Percentiles rank a stretch among this genome's conserved stretches.
Evolutionary conservation across 2,888 invertebrate genomes (phyloP).

Genomic region (Sialis lutaria): DNA sequence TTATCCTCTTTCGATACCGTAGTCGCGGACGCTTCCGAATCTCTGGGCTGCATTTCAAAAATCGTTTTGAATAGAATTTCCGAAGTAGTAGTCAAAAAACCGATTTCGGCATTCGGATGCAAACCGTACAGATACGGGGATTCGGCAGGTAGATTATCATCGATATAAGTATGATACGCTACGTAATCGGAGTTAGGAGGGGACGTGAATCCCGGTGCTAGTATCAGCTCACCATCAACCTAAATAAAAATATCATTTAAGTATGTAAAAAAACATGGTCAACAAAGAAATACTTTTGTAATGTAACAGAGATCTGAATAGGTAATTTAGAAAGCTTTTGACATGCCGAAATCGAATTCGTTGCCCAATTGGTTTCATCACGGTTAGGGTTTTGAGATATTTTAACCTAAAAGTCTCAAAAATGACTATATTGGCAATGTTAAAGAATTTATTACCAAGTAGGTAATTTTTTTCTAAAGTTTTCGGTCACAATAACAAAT

Average conservation of each 20-base stretch:
- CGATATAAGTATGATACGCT: conserved; percentile 77
- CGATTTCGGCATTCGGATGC: conserved; percentile 91
- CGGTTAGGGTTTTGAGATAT: too few relatives aligned
- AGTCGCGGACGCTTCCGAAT: conserved; percentile 50
- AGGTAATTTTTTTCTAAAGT: too few relatives aligned
- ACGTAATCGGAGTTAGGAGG: conserved; percentile 78
- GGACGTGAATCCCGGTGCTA: conserved; percentile 70
- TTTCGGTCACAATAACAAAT: neutral
- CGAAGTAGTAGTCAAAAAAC: conserved; percentile 73
- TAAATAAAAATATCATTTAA: conserved; percentile 16
- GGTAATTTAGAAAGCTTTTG: too few relatives aligned
- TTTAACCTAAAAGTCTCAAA: too few relatives aligned
- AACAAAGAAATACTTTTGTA: neutral
- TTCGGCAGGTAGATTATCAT: conserved; percentile 71
- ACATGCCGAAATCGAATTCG: too few relatives aligned
- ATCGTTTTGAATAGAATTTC: conserved; percentile 69
- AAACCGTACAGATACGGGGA: conserved; percentile 82
- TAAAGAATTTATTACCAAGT: too few relatives aligned
- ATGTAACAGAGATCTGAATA: neutral
- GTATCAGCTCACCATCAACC: conserved; percentile 68
- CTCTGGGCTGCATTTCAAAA: conserved; percentile 81
- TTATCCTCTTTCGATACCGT: conserved; percentile 68
- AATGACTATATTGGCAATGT: too few relatives aligned
- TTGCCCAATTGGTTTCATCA: too few relatives aligned
- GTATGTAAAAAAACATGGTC: neutral